phyloP scores from a whole-genome alignment of 2,888 invertebrate species.

The Rotaria macrura region DNA sequence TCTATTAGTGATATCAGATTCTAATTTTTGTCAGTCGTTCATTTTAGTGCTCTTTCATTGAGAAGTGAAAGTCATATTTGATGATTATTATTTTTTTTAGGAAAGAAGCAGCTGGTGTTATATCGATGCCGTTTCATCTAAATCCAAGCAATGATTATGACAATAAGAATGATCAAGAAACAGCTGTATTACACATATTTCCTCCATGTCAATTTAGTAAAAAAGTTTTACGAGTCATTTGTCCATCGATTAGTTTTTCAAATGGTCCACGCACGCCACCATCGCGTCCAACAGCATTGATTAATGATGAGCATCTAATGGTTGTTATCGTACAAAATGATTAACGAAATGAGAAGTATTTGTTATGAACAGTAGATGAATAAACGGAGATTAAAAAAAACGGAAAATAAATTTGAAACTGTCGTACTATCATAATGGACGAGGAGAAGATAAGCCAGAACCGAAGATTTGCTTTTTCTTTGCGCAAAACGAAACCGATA shows the following conservation, averaged over 20 bases:
- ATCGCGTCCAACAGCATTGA: neutral
- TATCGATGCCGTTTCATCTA: neutral
- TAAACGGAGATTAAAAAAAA: too few species aligned
- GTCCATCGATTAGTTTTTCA: neutral
- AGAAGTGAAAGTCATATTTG: too few species aligned
- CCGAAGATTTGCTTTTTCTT: neutral
- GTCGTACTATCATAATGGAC: neutral
- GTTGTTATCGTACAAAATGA: neutral
- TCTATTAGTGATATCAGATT: too few species aligned
- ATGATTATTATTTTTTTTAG: neutral
- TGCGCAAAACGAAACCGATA: neutral
- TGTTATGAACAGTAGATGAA: neutral
- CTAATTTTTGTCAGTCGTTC: too few species aligned
- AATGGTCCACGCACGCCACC: neutral
- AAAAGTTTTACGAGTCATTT: neutral
- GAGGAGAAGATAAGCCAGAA: neutral
- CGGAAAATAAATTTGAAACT: neutral
- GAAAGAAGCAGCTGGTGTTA: neutral
- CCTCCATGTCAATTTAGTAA: neutral
- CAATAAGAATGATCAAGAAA: neutral
- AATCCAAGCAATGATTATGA: neutral
- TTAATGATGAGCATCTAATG: neutral
- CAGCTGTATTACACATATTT: neutral
- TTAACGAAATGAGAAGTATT: neutral
- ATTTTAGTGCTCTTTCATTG: too few species aligned